Conservation (phyloP, 2,113 vertebrate genomes). For the Bothrops jararaca region DNA sequence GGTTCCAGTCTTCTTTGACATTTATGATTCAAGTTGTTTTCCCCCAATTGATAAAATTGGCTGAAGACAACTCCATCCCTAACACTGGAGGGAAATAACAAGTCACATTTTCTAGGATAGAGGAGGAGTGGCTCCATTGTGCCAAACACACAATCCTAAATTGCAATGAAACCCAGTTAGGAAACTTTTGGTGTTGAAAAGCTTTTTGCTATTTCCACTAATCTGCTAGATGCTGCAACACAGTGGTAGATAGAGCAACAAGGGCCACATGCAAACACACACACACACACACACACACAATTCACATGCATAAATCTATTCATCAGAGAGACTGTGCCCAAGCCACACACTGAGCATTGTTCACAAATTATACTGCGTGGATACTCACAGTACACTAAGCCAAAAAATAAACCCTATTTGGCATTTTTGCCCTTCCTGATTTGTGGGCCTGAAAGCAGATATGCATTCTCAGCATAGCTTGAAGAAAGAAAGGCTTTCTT, state of each 20-base stretch:
- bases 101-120: neutral
- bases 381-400: neutral
- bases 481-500: neutral
- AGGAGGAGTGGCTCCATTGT: neutral
- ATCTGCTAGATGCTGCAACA: neutral
- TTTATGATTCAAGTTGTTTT: neutral
- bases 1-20: neutral
- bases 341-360: neutral
- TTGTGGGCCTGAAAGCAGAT: neutral
- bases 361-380: neutral
- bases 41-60: neutral
- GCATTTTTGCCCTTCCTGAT: neutral
- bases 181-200: neutral
- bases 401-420: neutral
- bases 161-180: neutral
- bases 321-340: neutral
- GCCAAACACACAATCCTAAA: neutral
- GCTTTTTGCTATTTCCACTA: neutral
- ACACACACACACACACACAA: neutral
- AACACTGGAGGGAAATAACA: neutral
- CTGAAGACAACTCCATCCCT: neutral
- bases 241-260: neutral
- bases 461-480: neutral
- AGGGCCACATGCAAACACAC: neutral
- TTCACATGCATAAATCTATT: neutral